Evolutionary conservation across 2,888 invertebrate species (phyloP), one percentile per base, ranked within the genome.

Genomic region (Corbicula japonica): DNA sequence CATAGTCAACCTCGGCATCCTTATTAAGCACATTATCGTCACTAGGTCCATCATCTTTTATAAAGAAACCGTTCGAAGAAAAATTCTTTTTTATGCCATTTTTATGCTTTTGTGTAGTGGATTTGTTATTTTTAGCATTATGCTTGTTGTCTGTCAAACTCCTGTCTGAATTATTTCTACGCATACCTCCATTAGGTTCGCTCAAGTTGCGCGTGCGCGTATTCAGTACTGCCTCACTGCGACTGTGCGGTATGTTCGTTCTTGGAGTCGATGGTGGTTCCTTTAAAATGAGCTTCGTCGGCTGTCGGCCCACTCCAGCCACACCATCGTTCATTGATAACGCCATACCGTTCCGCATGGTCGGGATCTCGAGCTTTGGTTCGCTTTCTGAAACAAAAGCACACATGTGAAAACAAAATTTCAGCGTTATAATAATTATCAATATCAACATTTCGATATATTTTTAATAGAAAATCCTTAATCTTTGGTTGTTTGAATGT

Each of bases 31-130:
- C 65, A 4, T 66, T 50, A 1, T 68, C 72, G 2, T 81, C 78
- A 48, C 61, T 66, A n/a, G 44, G 72, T 62, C 52, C 56, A 10
- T 76, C 74, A 26, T 70, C 75, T 44, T 76, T 70, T n/a, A 62
- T 61, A 44, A 76, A 74, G 18, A 76, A 56, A 8, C 71, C 81
- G 41, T 74, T 69, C 35, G 83, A 80, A 28, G 87, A 87, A 18
- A 82, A 78, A 69, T 83, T 84, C 18, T 70, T 61, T 44, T 84
- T 61, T 72, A 86, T 78, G 12, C 86, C 86, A 44, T 83, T 86
- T 23, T 54, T 62, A 26, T 58, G 41, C 41, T 54, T 70, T 30
- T 32, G 30, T 56, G 50, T 58, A 46, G n/a, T 54, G 50, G 52
- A 70, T 70, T 65, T 48, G 48, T 52, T 46, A 65, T 69, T 60